Base-by-base conservation (phyloP, 2,113 vertebrate species). In the Carassius gibelio region DNA sequence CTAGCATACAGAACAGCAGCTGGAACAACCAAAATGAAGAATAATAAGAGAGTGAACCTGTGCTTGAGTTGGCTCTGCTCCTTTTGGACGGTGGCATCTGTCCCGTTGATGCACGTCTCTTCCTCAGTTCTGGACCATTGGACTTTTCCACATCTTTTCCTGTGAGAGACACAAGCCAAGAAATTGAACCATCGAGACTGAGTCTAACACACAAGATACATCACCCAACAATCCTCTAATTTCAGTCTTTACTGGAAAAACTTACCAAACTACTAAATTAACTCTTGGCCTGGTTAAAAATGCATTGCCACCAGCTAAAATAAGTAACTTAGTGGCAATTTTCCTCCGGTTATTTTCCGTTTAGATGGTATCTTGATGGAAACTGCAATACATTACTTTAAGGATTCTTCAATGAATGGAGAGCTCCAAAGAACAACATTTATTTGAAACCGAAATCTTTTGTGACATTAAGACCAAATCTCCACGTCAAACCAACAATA, bases 41-140 rank as follows among this genome's bases (percentile, higher is more conserved):
- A 69, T 38, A 10, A 2, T 59, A 59, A 36, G 23, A 14, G 26
- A 38, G 0, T 48, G 55, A 19, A 92, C 91, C 91, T 90, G 95
- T 89, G 88, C 93, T 92, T 79, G 95, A 95, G 48, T 96, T 95
- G 62, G 94, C 89, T 61, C 95, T 92, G 88, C 94, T 94, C 86
- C 96, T 95, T 90, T 98, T 97, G 61, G 94, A 84, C 14, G 95
- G 95, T 64, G 94, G 84, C 75, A 94, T 94, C 64, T 93, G 93
- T 91, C 94, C 93, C 88, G 95, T 95, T 45, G 96, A 94, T 75
- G 95, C 94, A 88, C 95, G 97, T 89, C 95, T 94, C 91, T 93
- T 95, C 89, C 93, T 93, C 85, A 96, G 91, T 87, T 96, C 95
- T 88, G 96, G 90, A 45, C 81, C 81, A 5, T 77, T 88, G 59